Evolutionary conservation across 2,113 vertebrate genomes (phyloP).

Genomic region (Danionella cerebrum): DNA sequence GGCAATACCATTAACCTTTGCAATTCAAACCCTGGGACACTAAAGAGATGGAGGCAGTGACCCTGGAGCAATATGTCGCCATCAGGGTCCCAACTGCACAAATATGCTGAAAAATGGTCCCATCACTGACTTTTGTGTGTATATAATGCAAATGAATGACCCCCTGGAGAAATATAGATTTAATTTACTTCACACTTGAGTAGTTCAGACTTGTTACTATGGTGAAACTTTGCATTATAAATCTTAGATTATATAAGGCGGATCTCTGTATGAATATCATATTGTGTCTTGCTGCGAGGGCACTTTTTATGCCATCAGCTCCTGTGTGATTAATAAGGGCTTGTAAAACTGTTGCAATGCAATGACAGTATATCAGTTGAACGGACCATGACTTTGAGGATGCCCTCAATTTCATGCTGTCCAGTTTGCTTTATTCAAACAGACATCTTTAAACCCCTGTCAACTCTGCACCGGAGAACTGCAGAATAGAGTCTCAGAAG

Average conservation of each 20-base stretch:
- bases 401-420: constrained; percentile 43
- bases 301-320: not conserved
- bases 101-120: constrained; percentile 74
- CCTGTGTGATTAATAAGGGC: constrained; percentile 22
- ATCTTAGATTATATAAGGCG: constrained; percentile 53
- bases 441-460: constrained; percentile 3
- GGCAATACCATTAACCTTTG: constrained; percentile 99
- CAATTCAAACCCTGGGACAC: constrained; percentile 81
- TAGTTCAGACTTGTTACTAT: constrained; percentile 76
- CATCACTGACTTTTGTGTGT: constrained; percentile 54
- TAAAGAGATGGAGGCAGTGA: constrained; percentile 83
- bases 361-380: constrained; percentile 36
- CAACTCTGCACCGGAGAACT: not conserved
- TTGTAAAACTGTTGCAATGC: constrained; percentile 31
- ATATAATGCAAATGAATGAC: constrained; percentile 67
- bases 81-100: constrained; percentile 67
- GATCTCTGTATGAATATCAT: constrained; percentile 16
- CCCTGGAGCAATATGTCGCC: constrained; percentile 87
- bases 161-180: constrained; percentile 81
- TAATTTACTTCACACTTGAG: constrained; percentile 80
- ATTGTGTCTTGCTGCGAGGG: not conserved
- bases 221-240: constrained; percentile 83
- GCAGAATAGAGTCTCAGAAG: not conserved
- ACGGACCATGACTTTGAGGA: constrained; percentile 41
- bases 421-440: constrained; percentile 27